Percentiles rank a stretch among this genome's conserved stretches.
Evolutionary conservation across 2,797 vertebrate species (phyloP).

Genomic region (Sebastes goodei): DNA sequence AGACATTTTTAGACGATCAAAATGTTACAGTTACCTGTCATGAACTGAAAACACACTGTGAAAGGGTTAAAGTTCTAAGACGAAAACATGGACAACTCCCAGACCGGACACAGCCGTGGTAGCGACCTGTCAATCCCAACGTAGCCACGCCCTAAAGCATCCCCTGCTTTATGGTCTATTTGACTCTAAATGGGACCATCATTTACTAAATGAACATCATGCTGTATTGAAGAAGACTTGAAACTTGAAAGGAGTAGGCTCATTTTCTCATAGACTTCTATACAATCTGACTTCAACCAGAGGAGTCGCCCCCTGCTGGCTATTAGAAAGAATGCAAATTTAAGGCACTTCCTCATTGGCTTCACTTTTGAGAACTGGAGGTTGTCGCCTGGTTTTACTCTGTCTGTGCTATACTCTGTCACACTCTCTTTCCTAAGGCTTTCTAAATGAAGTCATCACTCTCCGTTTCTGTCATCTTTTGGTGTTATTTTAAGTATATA

Average conservation of each 20-base stretch:
- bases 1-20: fast-evolving
- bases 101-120: fast-evolving
- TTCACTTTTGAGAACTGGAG: no score
- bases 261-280: neutral
- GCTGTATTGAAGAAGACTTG: no score
- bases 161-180: no score
- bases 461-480: neutral
- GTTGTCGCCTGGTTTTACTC: neutral
- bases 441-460: neutral
- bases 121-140: no score
- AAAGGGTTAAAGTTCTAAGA: no score
- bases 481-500: neutral
- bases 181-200: no score
- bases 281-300: neutral
- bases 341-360: fast-evolving
- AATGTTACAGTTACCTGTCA: no score
- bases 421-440: neutral
- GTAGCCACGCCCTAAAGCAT: no score
- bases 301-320: neutral
- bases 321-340: neutral
- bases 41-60: no score
- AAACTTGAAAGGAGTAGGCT: no score
- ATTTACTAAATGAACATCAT: no score
- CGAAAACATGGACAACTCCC: fast-evolving
- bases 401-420: neutral